Evolutionary conservation across 2,888 invertebrate species (phyloP).

Genomic region (Melinaea menophilus): DNA sequence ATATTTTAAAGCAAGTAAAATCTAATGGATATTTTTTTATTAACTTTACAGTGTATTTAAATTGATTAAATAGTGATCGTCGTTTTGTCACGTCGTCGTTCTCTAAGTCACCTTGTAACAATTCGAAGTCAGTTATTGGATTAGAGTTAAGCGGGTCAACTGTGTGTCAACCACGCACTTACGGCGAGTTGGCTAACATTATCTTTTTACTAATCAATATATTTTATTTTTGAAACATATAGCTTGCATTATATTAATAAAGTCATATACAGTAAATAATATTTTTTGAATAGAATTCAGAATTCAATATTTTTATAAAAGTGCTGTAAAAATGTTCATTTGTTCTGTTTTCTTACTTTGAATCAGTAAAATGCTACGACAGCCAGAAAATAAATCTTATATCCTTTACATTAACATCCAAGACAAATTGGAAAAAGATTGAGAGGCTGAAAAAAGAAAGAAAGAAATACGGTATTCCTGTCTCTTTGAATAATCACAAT

Average conservation of each 20-base stretch:
- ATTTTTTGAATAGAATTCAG: too few relatives aligned
- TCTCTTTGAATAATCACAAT: conserved; percentile 65
- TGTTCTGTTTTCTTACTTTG: neutral
- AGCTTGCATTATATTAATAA: too few relatives aligned
- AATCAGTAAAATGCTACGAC: conserved; percentile 19
- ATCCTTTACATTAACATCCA: conserved; percentile 44
- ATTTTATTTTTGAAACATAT: neutral
- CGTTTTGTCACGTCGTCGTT: conserved; percentile 14
- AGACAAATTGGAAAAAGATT: conserved; percentile 59
- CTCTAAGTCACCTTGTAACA: conserved; percentile 14
- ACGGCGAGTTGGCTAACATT: neutral
- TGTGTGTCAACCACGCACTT: conserved; percentile 15
- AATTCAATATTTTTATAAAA: too few relatives aligned
- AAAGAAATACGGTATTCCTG: conserved; percentile 41
- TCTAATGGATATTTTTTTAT: conserved; percentile 1
- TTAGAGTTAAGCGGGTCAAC: conserved; percentile 21
- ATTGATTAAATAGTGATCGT: conserved; percentile 15
- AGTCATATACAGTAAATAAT: too few relatives aligned
- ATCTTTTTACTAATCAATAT: conserved; percentile 1
- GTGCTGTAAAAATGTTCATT: neutral
- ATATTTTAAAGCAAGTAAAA: neutral
- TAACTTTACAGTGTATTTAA: conserved; percentile 9
- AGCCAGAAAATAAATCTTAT: conserved; percentile 40
- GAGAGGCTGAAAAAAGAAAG: conserved; percentile 52
- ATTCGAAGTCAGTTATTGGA: conserved; percentile 18